Evolutionary conservation across 2,113 vertebrate genomes (phyloP).

Genomic region (Machaerirhynchus nigripectus): DNA sequence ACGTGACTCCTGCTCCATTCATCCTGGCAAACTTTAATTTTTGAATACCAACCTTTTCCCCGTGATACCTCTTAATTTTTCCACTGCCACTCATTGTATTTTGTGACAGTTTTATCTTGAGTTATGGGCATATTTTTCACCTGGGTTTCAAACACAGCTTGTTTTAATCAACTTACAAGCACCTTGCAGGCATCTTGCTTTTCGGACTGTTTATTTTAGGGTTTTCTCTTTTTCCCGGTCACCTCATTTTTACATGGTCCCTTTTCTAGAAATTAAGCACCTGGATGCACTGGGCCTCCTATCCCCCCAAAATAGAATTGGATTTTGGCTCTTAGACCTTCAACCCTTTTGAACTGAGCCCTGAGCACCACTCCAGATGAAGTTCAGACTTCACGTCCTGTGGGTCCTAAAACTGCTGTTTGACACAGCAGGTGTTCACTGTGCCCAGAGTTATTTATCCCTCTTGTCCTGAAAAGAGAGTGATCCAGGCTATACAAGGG

Average conservation of each 20-base stretch:
- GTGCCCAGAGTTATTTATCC: neutral
- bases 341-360: neutral
- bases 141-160: neutral
- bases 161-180: neutral
- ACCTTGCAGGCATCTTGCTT: neutral
- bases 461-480: neutral
- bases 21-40: neutral
- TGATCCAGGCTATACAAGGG: neutral
- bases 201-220: neutral
- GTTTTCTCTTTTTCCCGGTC: neutral
- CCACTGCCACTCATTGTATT: neutral
- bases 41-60: neutral
- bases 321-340: neutral
- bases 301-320: rapidly evolving
- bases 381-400: neutral
- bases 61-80: neutral
- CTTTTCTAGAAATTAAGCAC: neutral
- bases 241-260: neutral
- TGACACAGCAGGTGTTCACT: neutral
- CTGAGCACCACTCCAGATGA: neutral
- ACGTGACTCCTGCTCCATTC: neutral
- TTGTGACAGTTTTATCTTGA: neutral
- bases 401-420: neutral
- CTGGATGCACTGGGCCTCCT: neutral
- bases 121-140: neutral